Evolutionary conservation across 2,797 vertebrate species (phyloP), one percentile per base, ranked within the genome.

Genomic region (Enteromius unitaeniatus): DNA sequence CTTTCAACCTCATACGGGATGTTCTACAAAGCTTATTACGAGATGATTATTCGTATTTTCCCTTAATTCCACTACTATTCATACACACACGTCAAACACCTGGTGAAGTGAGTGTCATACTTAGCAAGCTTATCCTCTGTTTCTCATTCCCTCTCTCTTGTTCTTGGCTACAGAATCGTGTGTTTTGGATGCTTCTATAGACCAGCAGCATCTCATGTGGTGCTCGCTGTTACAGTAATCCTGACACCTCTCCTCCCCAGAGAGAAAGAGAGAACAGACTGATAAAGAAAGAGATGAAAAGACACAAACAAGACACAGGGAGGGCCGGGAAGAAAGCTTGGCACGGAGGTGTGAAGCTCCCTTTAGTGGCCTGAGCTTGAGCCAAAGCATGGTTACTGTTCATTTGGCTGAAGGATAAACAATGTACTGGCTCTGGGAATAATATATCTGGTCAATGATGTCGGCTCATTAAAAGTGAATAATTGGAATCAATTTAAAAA

Each of bases 61-160:
- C 3, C n/a, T 65, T 34, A 64, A 49, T 28, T 49, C 42, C 40
- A 31, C 60, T 64, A 15, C 31, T 65, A n/a, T 65, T 49, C 60
- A 49, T 21, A 75, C 28, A 49, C 42, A 74, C 42, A 49, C 42
- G 21, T 51, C n/a, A 1, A 62, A 74, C 58, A 23, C 70, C 45
- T 74, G 80, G 21, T 64, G 10, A 4, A 37, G 26, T 82, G 40
- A 74, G 13, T 17, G 28, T 82, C 60, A 82, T 64, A 82, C 10
- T 81, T 45, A 49, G 28, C 28, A 64, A 11, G 37, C 79, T 64
- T 3, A 72, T 67, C 37, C 26, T 62, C 31, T 58, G 85, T 74
- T 86, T 90, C 49, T 65, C 73, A 64, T 84, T 87, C 86, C 5
- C 83, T 75, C 51, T 83, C 67, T 74, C 85, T 83, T 76, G 78